These are phyloP conservation scores for Chrysina gloriosa DNA, from an alignment of 2,888 invertebrate species.

Conservation along the genomic window DNA sequence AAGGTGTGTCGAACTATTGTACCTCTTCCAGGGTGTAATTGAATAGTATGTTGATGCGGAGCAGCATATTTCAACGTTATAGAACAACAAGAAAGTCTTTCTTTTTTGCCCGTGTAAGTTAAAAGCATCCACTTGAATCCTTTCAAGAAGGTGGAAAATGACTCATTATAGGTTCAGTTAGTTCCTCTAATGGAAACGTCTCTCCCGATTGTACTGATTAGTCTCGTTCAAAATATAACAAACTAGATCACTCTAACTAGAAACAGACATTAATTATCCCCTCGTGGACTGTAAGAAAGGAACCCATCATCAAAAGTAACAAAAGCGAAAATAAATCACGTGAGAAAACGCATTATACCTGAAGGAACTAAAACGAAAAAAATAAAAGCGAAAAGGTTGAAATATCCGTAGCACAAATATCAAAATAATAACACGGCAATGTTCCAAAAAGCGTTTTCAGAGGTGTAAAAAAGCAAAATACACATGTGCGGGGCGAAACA, in stretches of 20 bases:
- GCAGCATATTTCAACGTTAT: too few species aligned
- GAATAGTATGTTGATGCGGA: too few species aligned
- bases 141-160: too few species aligned
- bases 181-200: too few species aligned
- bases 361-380: background rate
- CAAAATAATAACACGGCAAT: conserved; percentile 19
- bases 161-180: too few species aligned
- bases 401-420: conserved; percentile 1
- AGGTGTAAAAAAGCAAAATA: background rate
- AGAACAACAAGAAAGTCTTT: too few species aligned
- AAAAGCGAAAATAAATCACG: conserved; percentile 1
- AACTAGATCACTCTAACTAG: background rate
- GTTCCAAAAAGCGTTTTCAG: background rate
- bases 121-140: too few species aligned
- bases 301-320: background rate
- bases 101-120: too few species aligned
- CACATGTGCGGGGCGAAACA: conserved; percentile 17
- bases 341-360: background rate
- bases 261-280: background rate
- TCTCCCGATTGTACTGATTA: too few species aligned
- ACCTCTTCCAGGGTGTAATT: too few species aligned
- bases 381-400: background rate
- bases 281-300: background rate
- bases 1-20: too few species aligned
- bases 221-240: background rate